Conservation (phyloP, 2,888 invertebrate species). For the Hyposoter dolosus region DNA sequence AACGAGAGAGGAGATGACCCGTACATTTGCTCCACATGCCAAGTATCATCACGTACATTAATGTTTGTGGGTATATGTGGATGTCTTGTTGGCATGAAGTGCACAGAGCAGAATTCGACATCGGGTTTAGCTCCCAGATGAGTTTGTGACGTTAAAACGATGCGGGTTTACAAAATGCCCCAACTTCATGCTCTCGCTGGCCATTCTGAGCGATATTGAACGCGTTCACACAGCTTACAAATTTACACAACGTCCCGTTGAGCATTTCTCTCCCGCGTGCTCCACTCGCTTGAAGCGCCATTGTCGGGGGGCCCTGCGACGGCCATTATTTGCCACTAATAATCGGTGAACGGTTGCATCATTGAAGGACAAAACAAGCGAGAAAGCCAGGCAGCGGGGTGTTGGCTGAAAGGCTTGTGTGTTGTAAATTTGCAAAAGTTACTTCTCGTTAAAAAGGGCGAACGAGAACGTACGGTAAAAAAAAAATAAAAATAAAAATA, state of each 20-base stretch:
- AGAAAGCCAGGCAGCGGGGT: constrained; percentile 3
- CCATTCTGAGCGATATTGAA: constrained; percentile 34
- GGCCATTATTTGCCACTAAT: constrained; percentile 63
- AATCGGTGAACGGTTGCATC: constrained; percentile 59
- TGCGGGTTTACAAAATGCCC: constrained; percentile 52
- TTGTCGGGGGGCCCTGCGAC: constrained; percentile 24
- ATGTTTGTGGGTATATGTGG: neutral
- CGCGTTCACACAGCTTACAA: neutral
- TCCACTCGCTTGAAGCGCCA: constrained; percentile 16
- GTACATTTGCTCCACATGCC: constrained; percentile 12
- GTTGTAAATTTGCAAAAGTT: constrained; percentile 33
- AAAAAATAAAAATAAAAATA: neutral
- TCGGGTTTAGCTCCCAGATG: constrained; percentile 1
- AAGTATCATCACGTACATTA: neutral
- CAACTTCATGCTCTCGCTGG: constrained; percentile 7
- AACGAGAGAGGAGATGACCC: constrained; percentile 29
- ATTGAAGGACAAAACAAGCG: constrained; percentile 20
- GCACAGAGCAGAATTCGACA: constrained; percentile 13
- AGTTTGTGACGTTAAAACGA: constrained; percentile 29
- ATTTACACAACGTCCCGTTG: constrained; percentile 21
- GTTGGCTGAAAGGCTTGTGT: constrained; percentile 8
- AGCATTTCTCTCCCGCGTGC: neutral
- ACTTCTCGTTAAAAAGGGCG: constrained; percentile 27
- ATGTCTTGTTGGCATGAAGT: constrained; percentile 29
- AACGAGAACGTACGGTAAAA: neutral